Percentiles rank a stretch among this genome's conserved stretches.
These are phyloP conservation scores for Pygocentrus nattereri DNA, from an alignment of 2,797 vertebrate genomes.

Conservation along the genomic window DNA sequence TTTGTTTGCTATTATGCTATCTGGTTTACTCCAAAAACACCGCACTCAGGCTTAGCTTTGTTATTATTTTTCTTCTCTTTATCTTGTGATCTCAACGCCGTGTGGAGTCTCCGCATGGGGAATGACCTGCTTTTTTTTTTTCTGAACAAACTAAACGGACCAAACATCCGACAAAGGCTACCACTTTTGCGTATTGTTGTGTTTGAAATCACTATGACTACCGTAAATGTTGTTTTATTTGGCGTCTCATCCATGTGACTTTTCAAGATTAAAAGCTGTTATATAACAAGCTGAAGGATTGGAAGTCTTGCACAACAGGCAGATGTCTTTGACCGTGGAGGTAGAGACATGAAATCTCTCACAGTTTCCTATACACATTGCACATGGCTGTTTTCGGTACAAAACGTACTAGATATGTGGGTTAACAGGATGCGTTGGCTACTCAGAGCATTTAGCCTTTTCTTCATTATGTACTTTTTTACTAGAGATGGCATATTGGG, in stretches of 20 bases:
- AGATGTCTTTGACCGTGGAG: slow-evolving; percentile 42
- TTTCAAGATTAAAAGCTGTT: slow-evolving; percentile 37
- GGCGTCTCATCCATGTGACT: slow-evolving; percentile 18
- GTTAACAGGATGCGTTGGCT: not conserved
- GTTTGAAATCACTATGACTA: slow-evolving; percentile 30
- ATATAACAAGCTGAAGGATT: slow-evolving; percentile 20
- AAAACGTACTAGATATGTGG: not conserved
- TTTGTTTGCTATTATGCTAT: not conserved
- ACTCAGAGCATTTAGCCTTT: not conserved
- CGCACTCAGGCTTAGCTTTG: not conserved
- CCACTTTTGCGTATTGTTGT: slow-evolving; percentile 18
- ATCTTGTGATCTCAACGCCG: not conserved
- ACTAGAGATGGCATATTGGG: too few relatives aligned
- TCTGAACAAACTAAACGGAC: not conserved
- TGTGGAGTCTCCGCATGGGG: not conserved
- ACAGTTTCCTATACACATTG: slow-evolving; percentile 20
- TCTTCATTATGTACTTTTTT: not conserved
- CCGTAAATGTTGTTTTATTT: slow-evolving; percentile 22
- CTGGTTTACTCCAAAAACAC: not conserved
- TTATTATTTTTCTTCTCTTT: not conserved
- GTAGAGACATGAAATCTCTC: slow-evolving; percentile 16
- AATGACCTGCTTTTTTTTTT: slow-evolving; percentile 1
- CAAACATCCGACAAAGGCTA: slow-evolving; percentile 1
- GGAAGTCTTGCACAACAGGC: slow-evolving; percentile 45
- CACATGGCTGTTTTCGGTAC: not conserved